phyloP scores from a whole-genome alignment of 1,140 invertebrate species.

The Caenorhabditis briggsae region DNA sequence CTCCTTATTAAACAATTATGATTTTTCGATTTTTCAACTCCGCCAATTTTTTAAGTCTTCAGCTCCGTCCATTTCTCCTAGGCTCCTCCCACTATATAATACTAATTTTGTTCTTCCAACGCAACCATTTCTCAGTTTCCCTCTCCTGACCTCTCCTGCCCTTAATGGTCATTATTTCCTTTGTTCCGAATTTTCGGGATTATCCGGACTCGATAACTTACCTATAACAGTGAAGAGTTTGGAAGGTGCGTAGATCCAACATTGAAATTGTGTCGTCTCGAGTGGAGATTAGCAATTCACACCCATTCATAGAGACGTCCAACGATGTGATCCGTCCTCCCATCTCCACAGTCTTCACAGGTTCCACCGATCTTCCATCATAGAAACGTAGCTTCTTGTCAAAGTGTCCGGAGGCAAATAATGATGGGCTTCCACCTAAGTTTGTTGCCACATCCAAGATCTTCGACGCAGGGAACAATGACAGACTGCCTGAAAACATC shows the following conservation, averaged over 20 bases:
- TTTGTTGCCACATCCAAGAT: neutral
- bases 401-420: conserved; percentile 12
- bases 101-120: too few relatives aligned
- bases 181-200: neutral
- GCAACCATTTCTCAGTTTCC: too few relatives aligned
- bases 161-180: too few relatives aligned
- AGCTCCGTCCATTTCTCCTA: too few relatives aligned
- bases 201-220: neutral
- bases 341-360: conserved; percentile 54
- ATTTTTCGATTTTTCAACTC: too few relatives aligned
- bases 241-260: conserved; percentile 6
- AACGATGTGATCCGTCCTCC: conserved; percentile 18
- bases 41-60: too few relatives aligned
- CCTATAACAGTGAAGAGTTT: conserved; percentile 36
- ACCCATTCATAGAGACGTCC: conserved; percentile 17
- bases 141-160: too few relatives aligned
- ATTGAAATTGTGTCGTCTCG: conserved; percentile 15
- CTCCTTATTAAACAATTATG: too few relatives aligned
- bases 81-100: too few relatives aligned
- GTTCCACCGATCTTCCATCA: conserved; percentile 18
- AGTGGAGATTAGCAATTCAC: neutral
- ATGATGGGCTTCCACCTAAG: neutral
- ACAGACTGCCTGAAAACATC: neutral
- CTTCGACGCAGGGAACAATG: neutral
- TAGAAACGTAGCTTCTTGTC: conserved; percentile 23